A percentile compares a stretch with the other conserved stretches of the same genome.
These are phyloP conservation scores for Heliconius ismenius DNA, from an alignment of 2,888 invertebrate genomes.

Conservation along the genomic window DNA sequence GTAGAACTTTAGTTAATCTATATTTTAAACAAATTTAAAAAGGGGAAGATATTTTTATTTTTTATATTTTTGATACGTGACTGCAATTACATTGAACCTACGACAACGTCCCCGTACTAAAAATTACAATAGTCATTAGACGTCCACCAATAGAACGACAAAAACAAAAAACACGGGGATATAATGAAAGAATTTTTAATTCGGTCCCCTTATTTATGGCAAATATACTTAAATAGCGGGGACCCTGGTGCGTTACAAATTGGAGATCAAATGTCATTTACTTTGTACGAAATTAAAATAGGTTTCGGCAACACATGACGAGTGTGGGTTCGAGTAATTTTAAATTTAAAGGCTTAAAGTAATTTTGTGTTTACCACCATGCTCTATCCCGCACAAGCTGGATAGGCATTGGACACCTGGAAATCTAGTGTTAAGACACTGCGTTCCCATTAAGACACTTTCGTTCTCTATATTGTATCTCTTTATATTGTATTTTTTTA, in stretches of 20 bases:
- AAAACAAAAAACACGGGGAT: not conserved
- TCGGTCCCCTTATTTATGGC: conserved; percentile 69
- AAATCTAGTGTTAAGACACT: not conserved
- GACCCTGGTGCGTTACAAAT: conserved; percentile 27
- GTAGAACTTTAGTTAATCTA: too few species aligned
- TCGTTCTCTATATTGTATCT: too few species aligned
- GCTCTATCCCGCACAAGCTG: not conserved
- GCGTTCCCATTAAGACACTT: not conserved
- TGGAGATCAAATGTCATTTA: conserved; percentile 31
- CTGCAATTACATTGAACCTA: not conserved
- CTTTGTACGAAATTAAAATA: conserved; percentile 19
- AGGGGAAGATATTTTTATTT: not conserved
- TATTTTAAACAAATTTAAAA: too few species aligned
- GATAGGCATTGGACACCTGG: not conserved
- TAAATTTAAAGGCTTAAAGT: too few species aligned
- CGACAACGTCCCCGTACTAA: not conserved
- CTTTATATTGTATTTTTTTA: too few species aligned
- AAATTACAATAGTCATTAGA: not conserved
- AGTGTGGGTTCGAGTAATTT: not conserved
- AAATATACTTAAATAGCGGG: conserved; percentile 39
- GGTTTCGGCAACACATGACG: too few species aligned
- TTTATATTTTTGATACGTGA: not conserved
- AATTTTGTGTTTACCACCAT: not conserved
- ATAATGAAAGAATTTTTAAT: conserved; percentile 59
- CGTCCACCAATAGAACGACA: not conserved